These are phyloP conservation scores for Tineola bisselliella DNA, from an alignment of 2,888 invertebrate genomes.

Conservation along the genomic window DNA sequence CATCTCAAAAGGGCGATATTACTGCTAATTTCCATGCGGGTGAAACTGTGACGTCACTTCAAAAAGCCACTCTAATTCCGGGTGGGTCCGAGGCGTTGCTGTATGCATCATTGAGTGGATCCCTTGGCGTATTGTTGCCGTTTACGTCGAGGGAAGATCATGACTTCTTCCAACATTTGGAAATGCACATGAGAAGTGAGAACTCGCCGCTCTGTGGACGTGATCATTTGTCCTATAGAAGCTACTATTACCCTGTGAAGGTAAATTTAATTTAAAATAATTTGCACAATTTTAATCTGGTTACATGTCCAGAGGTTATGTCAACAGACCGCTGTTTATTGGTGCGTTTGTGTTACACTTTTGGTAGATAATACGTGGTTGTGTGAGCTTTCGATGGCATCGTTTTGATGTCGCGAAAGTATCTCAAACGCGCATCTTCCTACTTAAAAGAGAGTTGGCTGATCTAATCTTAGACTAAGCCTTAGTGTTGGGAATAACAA, in stretches of 20 bases:
- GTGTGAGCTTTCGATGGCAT: slow-evolving; percentile 25
- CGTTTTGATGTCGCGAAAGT: slow-evolving; percentile 37
- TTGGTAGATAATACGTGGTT: slow-evolving; percentile 44
- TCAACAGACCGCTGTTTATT: slow-evolving; percentile 39
- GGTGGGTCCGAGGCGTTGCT: slow-evolving; percentile 97
- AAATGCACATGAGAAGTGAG: slow-evolving; percentile 99
- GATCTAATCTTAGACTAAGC: slow-evolving; percentile 19
- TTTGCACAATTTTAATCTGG: no score
- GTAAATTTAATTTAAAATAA: slow-evolving; percentile 48
- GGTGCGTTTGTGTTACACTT: slow-evolving; percentile 52
- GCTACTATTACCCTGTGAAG: slow-evolving; percentile 97
- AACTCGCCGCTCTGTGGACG: slow-evolving; percentile 95
- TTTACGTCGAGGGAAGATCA: slow-evolving; percentile 97
- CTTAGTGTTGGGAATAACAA: slow-evolving; percentile 59
- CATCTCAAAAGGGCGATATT: slow-evolving; percentile 96
- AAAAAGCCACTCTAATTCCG: slow-evolving; percentile 95
- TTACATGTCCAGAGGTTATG: slow-evolving; percentile 41
- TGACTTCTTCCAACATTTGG: slow-evolving; percentile 98
- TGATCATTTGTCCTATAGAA: slow-evolving; percentile 96
- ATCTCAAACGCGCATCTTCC: slow-evolving; percentile 33
- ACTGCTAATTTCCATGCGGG: slow-evolving; percentile 95
- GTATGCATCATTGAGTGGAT: slow-evolving; percentile 95
- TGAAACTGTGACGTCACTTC: slow-evolving; percentile 94
- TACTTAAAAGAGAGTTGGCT: slow-evolving; percentile 63
- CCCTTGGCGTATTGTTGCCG: slow-evolving; percentile 92